Evolutionary conservation across 2,797 vertebrate genomes (phyloP).

Genomic region (Tarsius wallacei): DNA sequence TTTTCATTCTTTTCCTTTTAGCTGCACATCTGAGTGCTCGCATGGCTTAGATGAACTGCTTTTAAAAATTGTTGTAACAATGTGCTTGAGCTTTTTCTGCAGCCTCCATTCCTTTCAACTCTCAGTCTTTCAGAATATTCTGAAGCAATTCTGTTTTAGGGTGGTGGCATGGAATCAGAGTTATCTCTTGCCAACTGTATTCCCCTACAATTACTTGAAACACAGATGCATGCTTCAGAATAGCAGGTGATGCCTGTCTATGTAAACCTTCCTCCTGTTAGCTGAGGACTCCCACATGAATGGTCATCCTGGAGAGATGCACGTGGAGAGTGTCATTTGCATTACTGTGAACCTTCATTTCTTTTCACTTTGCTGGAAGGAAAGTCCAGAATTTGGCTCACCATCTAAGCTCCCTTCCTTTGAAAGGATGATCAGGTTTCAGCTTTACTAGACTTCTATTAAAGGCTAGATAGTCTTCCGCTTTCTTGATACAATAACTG

Average conservation of each 20-base stretch:
- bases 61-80: conserved; percentile 90
- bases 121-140: conserved; percentile 99
- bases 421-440: background rate
- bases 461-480: background rate
- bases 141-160: conserved; percentile 99
- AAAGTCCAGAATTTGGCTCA: conserved; percentile 72
- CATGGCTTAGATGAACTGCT: conserved; percentile 96
- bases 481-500: background rate
- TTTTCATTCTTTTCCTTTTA: conserved; percentile 90
- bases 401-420: conserved; percentile 26
- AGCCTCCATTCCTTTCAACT: conserved; percentile 96
- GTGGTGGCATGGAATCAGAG: conserved; percentile 99
- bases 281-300: conserved; percentile 62
- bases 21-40: conserved; percentile 93
- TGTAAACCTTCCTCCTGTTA: conserved; percentile 84
- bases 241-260: conserved; percentile 93
- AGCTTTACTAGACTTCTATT: background rate
- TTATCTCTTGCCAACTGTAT: conserved; percentile 97
- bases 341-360: conserved; percentile 71
- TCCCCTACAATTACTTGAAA: conserved; percentile 97
- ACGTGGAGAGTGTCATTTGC: conserved; percentile 58
- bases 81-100: conserved; percentile 96
- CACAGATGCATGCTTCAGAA: conserved; percentile 98
- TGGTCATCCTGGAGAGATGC: conserved; percentile 73
- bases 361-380: conserved; percentile 67